These are phyloP conservation scores for Prorops nasuta DNA, from an alignment of 1,140 invertebrate genomes.

Conservation along the genomic window DNA sequence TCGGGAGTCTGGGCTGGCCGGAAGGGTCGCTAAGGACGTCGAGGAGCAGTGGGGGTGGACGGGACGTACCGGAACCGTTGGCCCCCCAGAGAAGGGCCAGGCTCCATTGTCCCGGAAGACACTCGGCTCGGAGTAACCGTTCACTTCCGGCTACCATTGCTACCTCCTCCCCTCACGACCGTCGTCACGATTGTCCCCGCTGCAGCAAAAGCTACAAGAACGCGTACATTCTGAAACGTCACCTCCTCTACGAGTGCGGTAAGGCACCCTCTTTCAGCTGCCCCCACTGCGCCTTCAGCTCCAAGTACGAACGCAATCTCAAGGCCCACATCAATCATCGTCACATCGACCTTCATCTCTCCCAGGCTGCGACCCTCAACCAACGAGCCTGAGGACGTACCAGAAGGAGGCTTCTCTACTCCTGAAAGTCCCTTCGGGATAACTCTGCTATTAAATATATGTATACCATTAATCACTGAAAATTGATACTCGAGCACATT, in stretches of 20 bases:
- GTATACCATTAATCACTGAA: too few species aligned
- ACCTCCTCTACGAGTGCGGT: slow-evolving; percentile 58
- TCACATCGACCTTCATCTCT: slow-evolving; percentile 37
- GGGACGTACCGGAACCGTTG: slow-evolving; percentile 42
- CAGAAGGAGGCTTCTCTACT: too few species aligned
- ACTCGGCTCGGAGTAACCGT: neutral
- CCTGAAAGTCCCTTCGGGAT: too few species aligned
- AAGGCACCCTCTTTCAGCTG: slow-evolving; percentile 60
- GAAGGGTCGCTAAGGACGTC: neutral
- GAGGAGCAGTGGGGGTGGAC: neutral
- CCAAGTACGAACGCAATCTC: slow-evolving; percentile 55
- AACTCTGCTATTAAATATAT: too few species aligned
- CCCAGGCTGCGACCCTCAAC: slow-evolving; percentile 21
- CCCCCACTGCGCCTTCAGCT: slow-evolving; percentile 56
- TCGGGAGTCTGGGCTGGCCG: slow-evolving; percentile 46
- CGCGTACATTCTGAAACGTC: slow-evolving; percentile 53
- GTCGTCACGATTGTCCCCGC: slow-evolving; percentile 50
- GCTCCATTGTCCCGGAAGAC: slow-evolving; percentile 35
- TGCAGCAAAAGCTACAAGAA: slow-evolving; percentile 57
- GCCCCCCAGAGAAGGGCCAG: slow-evolving; percentile 46
- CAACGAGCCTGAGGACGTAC: slow-evolving; percentile 33
- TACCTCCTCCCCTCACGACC: slow-evolving; percentile 35
- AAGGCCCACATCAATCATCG: slow-evolving; percentile 56
- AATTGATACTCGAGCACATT: too few species aligned
- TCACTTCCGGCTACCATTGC: slow-evolving; percentile 7